A percentile compares a stretch with the other conserved stretches of the same genome.
Evolutionary conservation across 2,113 vertebrate species (phyloP).

Genomic region (Rafetus swinhoei): DNA sequence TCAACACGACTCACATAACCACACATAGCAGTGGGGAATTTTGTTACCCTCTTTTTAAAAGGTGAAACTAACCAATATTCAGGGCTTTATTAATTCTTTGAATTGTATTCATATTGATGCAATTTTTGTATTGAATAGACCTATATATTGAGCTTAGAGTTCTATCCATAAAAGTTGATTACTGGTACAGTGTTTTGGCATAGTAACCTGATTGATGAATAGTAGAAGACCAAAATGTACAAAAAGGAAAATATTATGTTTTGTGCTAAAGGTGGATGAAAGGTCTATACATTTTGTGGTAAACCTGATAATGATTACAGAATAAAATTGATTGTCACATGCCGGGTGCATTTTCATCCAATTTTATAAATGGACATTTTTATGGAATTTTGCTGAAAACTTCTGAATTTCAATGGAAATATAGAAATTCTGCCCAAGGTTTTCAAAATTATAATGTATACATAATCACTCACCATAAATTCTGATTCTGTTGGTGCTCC

Average conservation of each 20-base stretch:
- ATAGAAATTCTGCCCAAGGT: fast-evolving
- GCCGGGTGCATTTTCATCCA: background rate
- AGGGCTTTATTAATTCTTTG: background rate
- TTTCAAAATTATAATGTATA: background rate
- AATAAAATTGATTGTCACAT: background rate
- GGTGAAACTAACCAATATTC: constrained; percentile 1
- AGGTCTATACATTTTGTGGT: background rate
- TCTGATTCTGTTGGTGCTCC: no score
- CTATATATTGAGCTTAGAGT: background rate
- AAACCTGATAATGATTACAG: background rate
- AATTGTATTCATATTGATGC: background rate
- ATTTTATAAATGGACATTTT: background rate
- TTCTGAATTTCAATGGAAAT: background rate
- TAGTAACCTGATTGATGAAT: background rate
- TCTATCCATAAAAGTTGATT: background rate
- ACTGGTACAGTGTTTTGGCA: background rate
- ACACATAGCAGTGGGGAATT: background rate
- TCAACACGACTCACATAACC: background rate
- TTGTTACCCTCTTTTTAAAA: constrained; percentile 22
- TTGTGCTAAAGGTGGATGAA: background rate
- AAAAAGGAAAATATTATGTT: background rate
- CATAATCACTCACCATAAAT: no score
- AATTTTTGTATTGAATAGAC: background rate
- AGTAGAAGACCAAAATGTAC: background rate
- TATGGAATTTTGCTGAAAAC: background rate